These are phyloP conservation scores for Periplaneta americana DNA, from an alignment of 1,140 invertebrate genomes.

Conservation along the genomic window DNA sequence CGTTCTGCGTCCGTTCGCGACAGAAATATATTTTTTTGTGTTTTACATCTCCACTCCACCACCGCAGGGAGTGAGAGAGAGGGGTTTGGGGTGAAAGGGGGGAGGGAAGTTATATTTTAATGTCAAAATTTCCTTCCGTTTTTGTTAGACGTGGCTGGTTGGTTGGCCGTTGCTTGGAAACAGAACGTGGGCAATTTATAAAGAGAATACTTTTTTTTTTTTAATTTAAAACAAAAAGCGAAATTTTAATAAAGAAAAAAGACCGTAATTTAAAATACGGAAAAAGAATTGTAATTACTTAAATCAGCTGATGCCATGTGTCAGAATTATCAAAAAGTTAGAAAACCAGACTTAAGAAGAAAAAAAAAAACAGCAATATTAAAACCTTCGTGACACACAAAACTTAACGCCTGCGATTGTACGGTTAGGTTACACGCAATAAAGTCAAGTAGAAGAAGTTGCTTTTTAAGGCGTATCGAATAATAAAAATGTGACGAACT, in stretches of 20 bases:
- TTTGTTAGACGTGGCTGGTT: neutral
- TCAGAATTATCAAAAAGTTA: too few species aligned
- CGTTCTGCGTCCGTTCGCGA: neutral
- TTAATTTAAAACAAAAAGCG: neutral
- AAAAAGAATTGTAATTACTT: too few species aligned
- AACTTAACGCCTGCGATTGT: neutral
- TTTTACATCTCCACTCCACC: neutral
- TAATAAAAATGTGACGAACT: too few species aligned
- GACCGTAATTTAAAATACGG: neutral
- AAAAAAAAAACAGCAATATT: neutral
- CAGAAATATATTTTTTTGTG: constrained; percentile 4
- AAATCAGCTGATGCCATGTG: too few species aligned
- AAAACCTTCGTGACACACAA: neutral
- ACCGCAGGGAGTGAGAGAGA: too few species aligned
- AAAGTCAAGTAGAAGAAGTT: neutral
- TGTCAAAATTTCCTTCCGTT: constrained; percentile 11
- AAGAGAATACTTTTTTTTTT: neutral
- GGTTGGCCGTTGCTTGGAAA: neutral
- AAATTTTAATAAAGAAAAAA: neutral
- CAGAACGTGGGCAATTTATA: neutral
- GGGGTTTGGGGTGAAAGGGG: too few species aligned
- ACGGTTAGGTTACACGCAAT: neutral
- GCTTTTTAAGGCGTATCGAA: neutral
- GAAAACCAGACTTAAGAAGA: too few species aligned
- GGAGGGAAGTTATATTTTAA: constrained; percentile 3